Conservation (phyloP, 2,113 vertebrate species). For the Carassius carassius region DNA sequence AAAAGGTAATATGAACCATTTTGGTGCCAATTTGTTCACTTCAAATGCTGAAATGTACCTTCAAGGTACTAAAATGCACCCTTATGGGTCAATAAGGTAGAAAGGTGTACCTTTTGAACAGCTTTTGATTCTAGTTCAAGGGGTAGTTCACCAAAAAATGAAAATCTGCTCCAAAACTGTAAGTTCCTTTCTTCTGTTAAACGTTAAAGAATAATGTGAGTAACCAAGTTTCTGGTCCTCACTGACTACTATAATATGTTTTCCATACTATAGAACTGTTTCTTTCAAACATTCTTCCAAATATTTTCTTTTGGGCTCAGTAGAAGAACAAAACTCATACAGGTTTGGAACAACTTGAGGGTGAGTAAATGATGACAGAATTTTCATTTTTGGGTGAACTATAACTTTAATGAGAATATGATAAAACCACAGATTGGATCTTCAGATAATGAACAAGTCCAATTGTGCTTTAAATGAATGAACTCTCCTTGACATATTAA, state of each 20-base stretch:
- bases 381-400: neutral
- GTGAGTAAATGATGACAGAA: neutral
- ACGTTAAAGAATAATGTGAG: neutral
- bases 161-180: neutral
- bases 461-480: neutral
- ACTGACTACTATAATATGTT: neutral
- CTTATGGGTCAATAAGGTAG: neutral
- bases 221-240: neutral
- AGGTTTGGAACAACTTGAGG: neutral
- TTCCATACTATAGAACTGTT: neutral
- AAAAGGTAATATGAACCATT: too few species aligned
- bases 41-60: neutral
- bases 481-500: constrained; percentile 24
- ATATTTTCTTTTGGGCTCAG: neutral
- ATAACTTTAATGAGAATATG: neutral
- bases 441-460: neutral
- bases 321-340: neutral
- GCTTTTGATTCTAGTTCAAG: neutral
- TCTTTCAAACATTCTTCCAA: neutral
- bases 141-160: neutral
- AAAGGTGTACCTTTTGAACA: neutral
- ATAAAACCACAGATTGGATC: neutral
- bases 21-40: neutral
- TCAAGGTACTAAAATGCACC: neutral
- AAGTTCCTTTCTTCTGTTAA: neutral